A percentile compares a stretch with the other conserved stretches of the same genome.
Evolutionary conservation across 2,113 vertebrate genomes (phyloP).

Genomic region (Erythrolamprus reginae): DNA sequence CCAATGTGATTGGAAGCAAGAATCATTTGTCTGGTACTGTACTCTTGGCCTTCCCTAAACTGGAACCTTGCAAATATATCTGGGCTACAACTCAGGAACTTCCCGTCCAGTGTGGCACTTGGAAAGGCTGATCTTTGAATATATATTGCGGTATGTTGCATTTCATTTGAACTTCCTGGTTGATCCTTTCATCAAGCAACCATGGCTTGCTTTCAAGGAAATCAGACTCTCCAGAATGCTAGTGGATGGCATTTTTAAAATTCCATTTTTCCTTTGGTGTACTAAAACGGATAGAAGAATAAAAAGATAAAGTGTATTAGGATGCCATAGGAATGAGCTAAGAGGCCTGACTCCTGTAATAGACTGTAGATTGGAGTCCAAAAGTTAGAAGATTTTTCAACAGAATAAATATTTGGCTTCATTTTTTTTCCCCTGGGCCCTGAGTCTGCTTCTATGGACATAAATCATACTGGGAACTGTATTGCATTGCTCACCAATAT

Average conservation of each 20-base stretch:
- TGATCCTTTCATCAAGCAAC: neutral
- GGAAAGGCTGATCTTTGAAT: neutral
- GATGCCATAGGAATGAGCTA: neutral
- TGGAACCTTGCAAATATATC: neutral
- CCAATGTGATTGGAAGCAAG: neutral
- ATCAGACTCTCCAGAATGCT: neutral
- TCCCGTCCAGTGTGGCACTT: neutral
- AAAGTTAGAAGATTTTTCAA: neutral
- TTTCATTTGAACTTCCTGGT: neutral
- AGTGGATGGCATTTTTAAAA: neutral
- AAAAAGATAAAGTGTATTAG: neutral
- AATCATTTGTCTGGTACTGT: neutral
- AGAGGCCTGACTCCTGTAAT: neutral
- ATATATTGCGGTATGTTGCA: neutral
- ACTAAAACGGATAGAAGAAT: neutral
- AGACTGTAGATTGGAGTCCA: neutral
- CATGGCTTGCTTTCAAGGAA: neutral
- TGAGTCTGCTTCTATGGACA: neutral
- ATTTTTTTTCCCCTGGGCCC: neutral
- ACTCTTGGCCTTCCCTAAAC: neutral
- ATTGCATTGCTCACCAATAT: neutral
- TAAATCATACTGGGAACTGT: slow-evolving; percentile 4
- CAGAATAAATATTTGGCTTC: neutral
- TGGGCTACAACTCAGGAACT: neutral
- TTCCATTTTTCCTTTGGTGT: neutral